Conservation (phyloP, 92 coral and sea anemone species). For the Palythoa heliodiscus region DNA sequence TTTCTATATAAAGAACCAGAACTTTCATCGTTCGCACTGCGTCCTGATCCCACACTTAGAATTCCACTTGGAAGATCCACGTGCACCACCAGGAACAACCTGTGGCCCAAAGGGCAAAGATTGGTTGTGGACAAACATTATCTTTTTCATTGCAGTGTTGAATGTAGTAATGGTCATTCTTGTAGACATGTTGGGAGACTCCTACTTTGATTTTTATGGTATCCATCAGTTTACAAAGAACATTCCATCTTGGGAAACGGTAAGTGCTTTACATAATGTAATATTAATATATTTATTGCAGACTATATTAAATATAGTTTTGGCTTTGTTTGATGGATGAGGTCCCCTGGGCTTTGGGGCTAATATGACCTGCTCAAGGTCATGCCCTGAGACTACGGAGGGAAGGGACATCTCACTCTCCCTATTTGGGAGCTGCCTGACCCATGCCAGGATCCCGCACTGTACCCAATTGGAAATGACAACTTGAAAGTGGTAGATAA, state of each 20-base stretch:
- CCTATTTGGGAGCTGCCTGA: too few species aligned
- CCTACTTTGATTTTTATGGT: slow-evolving; percentile 66
- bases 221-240: slow-evolving; percentile 55
- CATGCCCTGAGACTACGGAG: too few species aligned
- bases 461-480: too few species aligned
- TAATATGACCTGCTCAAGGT: too few species aligned
- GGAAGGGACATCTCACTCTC: too few species aligned
- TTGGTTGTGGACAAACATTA: slow-evolving; percentile 52
- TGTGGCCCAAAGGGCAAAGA: slow-evolving; percentile 44
- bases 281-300: too few species aligned
- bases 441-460: too few species aligned
- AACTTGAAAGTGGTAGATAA: too few species aligned
- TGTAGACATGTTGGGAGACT: slow-evolving; percentile 54
- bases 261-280: neutral
- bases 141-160: slow-evolving; percentile 40
- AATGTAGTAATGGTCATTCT: slow-evolving; percentile 51
- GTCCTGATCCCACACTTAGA: slow-evolving; percentile 59
- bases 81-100: slow-evolving; percentile 25
- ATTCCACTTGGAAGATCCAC: slow-evolving; percentile 34
- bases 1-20: slow-evolving; percentile 52
- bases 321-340: too few species aligned
- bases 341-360: too few species aligned
- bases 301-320: too few species aligned
- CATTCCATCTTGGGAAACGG: slow-evolving; percentile 42
- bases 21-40: slow-evolving; percentile 54